Conservation (phyloP, 2,888 invertebrate genomes). For the Acanthosepion esculentum region DNA sequence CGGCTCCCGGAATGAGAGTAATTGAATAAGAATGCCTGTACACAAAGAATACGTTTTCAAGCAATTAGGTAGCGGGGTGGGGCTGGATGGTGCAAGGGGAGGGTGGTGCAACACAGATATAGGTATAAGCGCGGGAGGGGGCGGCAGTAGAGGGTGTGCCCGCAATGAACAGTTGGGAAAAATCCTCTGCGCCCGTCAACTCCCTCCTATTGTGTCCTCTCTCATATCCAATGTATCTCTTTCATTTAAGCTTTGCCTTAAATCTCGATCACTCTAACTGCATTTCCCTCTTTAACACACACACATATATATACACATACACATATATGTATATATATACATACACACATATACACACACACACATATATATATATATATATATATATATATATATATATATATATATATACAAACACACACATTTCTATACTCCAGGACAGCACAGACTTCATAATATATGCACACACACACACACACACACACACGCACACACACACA, state of each 20-base stretch:
- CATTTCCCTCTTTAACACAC: background rate
- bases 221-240: no score
- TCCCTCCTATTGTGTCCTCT: background rate
- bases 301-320: no score
- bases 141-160: background rate
- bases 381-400: no score
- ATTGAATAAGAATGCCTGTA: slow-evolving; percentile 55
- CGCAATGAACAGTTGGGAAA: background rate
- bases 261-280: background rate
- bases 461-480: no score
- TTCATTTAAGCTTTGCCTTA: background rate
- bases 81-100: background rate
- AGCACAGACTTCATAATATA: no score
- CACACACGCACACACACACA: no score
- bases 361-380: background rate
- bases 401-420: no score
- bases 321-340: background rate
- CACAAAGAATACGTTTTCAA: slow-evolving; percentile 51
- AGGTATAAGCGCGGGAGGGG: background rate
- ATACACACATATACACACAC: no score
- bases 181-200: background rate
- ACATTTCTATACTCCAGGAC: no score
- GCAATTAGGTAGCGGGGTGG: background rate
- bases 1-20: slow-evolving; percentile 53
- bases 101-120: background rate